A percentile compares a stretch with the other conserved stretches of the same genome.
Evolutionary conservation across 1,140 invertebrate genomes (phyloP).

Genomic region (Pseudoatta argentina): DNA sequence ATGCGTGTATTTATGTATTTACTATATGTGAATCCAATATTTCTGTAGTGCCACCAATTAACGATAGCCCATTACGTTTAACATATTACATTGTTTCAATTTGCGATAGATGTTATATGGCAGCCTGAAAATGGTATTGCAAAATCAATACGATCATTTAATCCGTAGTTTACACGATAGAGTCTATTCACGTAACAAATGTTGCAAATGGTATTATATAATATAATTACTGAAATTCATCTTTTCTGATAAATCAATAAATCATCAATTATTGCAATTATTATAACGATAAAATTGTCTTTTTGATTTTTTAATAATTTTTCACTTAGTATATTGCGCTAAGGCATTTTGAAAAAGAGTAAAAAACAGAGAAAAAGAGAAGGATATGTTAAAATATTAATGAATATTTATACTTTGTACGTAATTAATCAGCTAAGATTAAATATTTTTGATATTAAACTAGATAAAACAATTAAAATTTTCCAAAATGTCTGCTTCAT

Average conservation of each 20-base stretch:
- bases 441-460: not conserved
- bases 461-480: not conserved
- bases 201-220: not conserved
- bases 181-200: conserved; percentile 15
- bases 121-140: conserved; percentile 9
- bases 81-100: conserved; percentile 5
- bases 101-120: not conserved
- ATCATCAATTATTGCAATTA: conserved; percentile 4
- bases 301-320: conserved; percentile 1
- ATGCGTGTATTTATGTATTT: not conserved
- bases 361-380: not conserved
- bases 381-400: not conserved
- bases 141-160: conserved; percentile 45
- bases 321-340: not conserved
- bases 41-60: not conserved
- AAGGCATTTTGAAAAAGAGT: not conserved
- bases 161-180: conserved; percentile 1
- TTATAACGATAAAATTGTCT: conserved; percentile 38
- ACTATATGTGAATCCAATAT: not conserved
- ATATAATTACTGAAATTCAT: conserved; percentile 1
- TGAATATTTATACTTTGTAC: not conserved
- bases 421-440: not conserved
- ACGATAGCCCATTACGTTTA: not conserved
- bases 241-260: conserved; percentile 49
- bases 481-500: not conserved